Conservation (phyloP, 2,888 invertebrate species). For the Drosophila kanekoi region DNA sequence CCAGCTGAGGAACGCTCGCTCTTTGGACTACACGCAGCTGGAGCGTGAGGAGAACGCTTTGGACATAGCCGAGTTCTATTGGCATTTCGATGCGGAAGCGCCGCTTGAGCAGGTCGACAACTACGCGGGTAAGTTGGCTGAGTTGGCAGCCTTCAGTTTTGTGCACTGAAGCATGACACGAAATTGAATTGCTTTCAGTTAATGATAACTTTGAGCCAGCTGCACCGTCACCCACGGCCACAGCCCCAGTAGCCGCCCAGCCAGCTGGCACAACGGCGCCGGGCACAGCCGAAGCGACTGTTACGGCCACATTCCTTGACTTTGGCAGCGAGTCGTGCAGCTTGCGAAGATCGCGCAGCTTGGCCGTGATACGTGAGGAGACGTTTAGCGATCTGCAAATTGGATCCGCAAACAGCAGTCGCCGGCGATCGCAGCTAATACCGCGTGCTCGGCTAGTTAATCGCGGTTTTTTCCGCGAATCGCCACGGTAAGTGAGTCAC, state of each 20-base stretch:
- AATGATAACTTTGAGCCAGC: slow-evolving; percentile 51
- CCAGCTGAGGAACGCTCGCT: slow-evolving; percentile 83
- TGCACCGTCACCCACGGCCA: slow-evolving; percentile 6
- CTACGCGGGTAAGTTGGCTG: slow-evolving; percentile 57
- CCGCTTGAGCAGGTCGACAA: slow-evolving; percentile 62
- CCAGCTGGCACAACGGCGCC: slow-evolving; percentile 26
- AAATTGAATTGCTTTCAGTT: slow-evolving; percentile 41
- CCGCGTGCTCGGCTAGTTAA: slow-evolving; percentile 92
- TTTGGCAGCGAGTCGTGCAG: slow-evolving; percentile 85
- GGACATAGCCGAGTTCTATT: slow-evolving; percentile 84
- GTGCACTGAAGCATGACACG: slow-evolving; percentile 39
- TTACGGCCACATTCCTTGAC: slow-evolving; percentile 72
- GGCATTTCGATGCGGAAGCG: slow-evolving; percentile 83
- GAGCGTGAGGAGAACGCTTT: slow-evolving; percentile 80
- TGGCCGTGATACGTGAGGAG: slow-evolving; percentile 92
- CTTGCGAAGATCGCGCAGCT: slow-evolving; percentile 89
- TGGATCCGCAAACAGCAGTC: slow-evolving; percentile 87
- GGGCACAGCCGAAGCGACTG: slow-evolving; percentile 40
- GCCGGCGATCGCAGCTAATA: slow-evolving; percentile 91
- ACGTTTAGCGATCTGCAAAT: slow-evolving; percentile 90
- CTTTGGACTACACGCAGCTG: slow-evolving; percentile 83
- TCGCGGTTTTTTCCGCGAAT: slow-evolving; percentile 90
- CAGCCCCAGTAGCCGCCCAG: slow-evolving; percentile 13
- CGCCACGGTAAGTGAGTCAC: slow-evolving; percentile 66
- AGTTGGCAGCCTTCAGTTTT: slow-evolving; percentile 26